Percentiles rank a stretch among this genome's conserved stretches.
Conservation (phyloP, 2,113 vertebrate genomes). For the Trogon melanurus region DNA sequence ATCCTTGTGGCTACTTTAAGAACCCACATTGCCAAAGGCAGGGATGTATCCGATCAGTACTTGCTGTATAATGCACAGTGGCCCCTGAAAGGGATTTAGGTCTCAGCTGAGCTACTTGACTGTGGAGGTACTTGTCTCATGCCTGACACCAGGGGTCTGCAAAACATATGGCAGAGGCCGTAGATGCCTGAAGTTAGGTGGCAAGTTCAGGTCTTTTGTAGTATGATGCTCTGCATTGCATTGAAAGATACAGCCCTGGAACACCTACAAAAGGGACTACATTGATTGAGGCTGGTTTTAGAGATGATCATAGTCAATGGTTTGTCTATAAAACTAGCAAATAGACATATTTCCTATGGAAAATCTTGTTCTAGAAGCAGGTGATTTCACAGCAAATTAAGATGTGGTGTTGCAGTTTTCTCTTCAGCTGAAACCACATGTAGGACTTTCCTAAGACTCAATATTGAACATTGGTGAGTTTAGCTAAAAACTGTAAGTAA, state of each 20-base stretch:
- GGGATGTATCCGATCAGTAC: neutral
- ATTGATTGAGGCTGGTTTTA: neutral
- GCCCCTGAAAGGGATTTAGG: neutral
- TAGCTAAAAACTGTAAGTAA: neutral
- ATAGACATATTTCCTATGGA: neutral
- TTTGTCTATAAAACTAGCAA: neutral
- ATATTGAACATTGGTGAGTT: neutral
- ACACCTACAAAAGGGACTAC: rapidly evolving
- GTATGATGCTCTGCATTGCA: neutral
- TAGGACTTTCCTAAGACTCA: neutral
- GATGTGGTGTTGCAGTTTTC: neutral
- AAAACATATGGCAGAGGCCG: neutral
- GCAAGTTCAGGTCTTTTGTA: neutral
- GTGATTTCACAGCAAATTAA: neutral
- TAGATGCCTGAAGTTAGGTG: neutral
- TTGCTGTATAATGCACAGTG: neutral
- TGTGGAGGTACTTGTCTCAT: neutral
- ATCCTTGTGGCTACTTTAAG: neutral
- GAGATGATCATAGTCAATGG: neutral
- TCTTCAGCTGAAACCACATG: neutral
- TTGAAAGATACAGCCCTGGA: neutral
- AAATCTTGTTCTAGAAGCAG: neutral
- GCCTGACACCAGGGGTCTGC: neutral
- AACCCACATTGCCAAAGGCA: neutral
- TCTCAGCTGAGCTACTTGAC: neutral